phyloP scores from a whole-genome alignment of 2,797 vertebrate genomes.

The Gymnodraco acuticeps region DNA sequence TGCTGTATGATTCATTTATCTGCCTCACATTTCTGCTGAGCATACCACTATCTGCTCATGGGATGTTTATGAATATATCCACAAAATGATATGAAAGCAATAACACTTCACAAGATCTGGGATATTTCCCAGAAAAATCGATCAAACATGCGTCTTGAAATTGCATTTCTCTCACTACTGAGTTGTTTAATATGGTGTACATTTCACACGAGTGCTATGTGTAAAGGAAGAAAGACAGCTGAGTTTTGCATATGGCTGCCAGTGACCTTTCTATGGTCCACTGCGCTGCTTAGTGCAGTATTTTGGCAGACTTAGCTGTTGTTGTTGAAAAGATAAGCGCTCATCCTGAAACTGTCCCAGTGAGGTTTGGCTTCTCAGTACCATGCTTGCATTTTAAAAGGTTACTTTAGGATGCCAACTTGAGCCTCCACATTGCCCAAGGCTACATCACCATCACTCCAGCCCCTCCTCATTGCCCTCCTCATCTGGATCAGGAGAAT shows the following conservation, averaged over 20 bases:
- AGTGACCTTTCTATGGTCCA: constrained; percentile 69
- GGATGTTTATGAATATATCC: constrained; percentile 73
- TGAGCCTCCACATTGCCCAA: constrained; percentile 49
- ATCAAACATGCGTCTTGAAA: constrained; percentile 65
- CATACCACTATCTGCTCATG: constrained; percentile 53
- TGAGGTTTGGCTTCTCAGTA: constrained; percentile 62
- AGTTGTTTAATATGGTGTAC: constrained; percentile 63
- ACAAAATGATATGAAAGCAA: constrained; percentile 73
- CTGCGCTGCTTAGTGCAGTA: constrained; percentile 53
- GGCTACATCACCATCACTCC: constrained; percentile 44
- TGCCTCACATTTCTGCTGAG: constrained; percentile 71
- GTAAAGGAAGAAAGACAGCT: constrained; percentile 40
- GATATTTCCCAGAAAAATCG: constrained; percentile 66
- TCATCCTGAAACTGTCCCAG: constrained; percentile 70
- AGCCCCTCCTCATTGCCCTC: constrained; percentile 22
- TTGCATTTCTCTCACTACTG: constrained; percentile 62
- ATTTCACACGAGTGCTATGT: constrained; percentile 32
- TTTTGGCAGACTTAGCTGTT: constrained; percentile 75
- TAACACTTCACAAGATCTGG: constrained; percentile 70
- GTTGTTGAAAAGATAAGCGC: constrained; percentile 75
- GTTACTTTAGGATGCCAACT: constrained; percentile 72
- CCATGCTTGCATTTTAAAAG: constrained; percentile 74
- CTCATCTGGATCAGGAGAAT: constrained; percentile 39
- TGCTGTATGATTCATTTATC: constrained; percentile 67
- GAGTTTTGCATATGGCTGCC: constrained; percentile 69